Base-by-base conservation (phyloP, 2,888 invertebrate genomes). In the Chloromyia formosa region DNA sequence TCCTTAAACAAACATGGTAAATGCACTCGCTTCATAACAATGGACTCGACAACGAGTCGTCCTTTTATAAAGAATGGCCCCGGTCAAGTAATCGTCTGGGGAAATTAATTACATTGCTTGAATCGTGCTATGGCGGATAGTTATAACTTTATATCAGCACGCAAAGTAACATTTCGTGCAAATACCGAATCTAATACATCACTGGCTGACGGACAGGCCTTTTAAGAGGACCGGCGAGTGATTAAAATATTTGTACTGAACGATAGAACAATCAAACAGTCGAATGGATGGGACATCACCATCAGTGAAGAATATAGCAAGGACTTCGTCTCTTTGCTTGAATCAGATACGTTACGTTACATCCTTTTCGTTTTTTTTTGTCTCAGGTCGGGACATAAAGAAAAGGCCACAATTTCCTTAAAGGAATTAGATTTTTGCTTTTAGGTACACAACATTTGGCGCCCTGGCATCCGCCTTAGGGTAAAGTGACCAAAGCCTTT, bases 131-230 rank as follows among this genome's bases (percentile, higher is more conserved):
- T 18, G 53, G 16, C 35, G 18, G 1, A 4, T 60, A 60, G 23
- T 42, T 40, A 56, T 56, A 71, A 71, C 58, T 71, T 71, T 42
- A 71, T 71, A 71, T 40, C 56, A 58, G 18, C 71, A 71, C 71
- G 71, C 71, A 71, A 71, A 71, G 56, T 40, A 56, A 16, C 22
- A 71, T 35, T 71, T 71, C 53, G 23, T 62, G 45, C 20, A 66
- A 49, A 20, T 20, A 20, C 23, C 20, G n/a, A 35, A 49, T 20
- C 74, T 53, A 74, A 74, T 75, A 75, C 75, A 73, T 75, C 75
- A 75, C 69, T 3, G 12, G 54, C 40, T 75, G 74, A 75, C 71
- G 68, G 75, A 75, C 75, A 74, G 71, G 60, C 62, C 68, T 40
- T 54, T 42, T 73, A 73, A 69, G 69, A 69, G 75, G 75, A 75